phyloP scores from a whole-genome alignment of 2,888 invertebrate species.

The Scelioninae gen. 1 region DNA sequence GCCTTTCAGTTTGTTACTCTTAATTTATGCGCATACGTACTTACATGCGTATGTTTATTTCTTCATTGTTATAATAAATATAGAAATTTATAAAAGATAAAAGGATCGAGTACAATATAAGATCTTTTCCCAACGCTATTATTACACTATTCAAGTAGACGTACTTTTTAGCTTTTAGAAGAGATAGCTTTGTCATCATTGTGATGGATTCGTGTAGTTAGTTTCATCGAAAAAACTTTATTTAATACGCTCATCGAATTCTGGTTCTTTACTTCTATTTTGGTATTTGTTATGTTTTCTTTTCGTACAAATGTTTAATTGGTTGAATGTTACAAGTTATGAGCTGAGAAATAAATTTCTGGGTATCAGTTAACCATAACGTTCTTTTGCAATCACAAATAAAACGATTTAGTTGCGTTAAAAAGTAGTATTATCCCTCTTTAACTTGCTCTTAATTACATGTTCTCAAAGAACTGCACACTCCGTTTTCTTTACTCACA shows the following conservation, averaged over 20 bases:
- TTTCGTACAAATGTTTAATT: constrained; percentile 9
- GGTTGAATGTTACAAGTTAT: neutral
- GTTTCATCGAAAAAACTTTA: constrained; percentile 33
- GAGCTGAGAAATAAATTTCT: constrained; percentile 20
- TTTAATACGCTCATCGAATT: constrained; percentile 4
- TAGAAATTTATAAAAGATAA: constrained; percentile 68
- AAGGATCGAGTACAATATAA: constrained; percentile 54
- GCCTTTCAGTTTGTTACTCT: constrained; percentile 32
- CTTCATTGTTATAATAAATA: constrained; percentile 55
- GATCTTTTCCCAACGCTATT: constrained; percentile 44
- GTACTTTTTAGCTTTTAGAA: constrained; percentile 45
- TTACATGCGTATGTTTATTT: constrained; percentile 20
- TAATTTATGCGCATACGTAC: constrained; percentile 19
- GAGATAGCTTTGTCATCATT: constrained; percentile 53
- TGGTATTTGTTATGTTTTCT: neutral
- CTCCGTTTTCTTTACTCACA: neutral
- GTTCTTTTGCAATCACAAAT: neutral
- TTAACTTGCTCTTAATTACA: neutral
- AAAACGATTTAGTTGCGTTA: neutral
- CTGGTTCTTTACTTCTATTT: neutral
- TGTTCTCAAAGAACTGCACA: constrained; percentile 2
- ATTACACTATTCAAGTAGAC: constrained; percentile 49
- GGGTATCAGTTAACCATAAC: constrained; percentile 6
- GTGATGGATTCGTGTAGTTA: constrained; percentile 35
- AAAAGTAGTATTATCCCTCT: neutral